Evolutionary conservation across 2,888 invertebrate species (phyloP).

Genomic region (Blastobasis lacticolella): DNA sequence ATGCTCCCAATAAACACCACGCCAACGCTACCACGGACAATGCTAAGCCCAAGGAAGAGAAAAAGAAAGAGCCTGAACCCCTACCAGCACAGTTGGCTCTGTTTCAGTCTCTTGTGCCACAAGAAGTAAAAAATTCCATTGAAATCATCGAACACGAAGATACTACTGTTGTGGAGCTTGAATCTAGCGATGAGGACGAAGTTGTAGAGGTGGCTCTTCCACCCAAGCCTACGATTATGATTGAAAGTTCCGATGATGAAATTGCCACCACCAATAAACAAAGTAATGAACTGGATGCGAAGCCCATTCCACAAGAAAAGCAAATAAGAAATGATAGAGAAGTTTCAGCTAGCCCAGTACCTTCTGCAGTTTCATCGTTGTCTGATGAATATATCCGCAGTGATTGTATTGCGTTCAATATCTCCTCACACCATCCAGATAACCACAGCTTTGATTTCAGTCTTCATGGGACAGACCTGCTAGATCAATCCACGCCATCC

Average conservation of each 20-base stretch:
- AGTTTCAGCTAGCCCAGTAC: conserved; percentile 57
- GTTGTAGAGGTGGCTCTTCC: conserved; percentile 63
- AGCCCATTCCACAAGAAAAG: conserved; percentile 14
- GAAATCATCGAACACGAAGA: conserved; percentile 45
- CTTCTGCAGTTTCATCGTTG: conserved; percentile 63
- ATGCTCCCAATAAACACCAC: conserved; percentile 12
- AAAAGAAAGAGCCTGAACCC: conserved; percentile 19
- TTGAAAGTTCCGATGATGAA: conserved; percentile 67
- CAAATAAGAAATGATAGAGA: conserved; percentile 31
- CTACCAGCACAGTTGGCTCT: conserved; percentile 38
- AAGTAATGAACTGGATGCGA: conserved; percentile 10
- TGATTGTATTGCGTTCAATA: conserved; percentile 66
- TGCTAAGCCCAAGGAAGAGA: conserved; percentile 42
- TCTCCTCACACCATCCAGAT: conserved; percentile 50
- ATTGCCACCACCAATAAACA: conserved; percentile 23
- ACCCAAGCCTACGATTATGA: conserved; percentile 62
- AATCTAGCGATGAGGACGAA: conserved; percentile 66
- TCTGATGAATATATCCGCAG: conserved; percentile 68
- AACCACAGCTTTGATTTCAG: conserved; percentile 64
- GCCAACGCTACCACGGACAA: conserved; percentile 15
- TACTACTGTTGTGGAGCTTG: conserved; percentile 35
- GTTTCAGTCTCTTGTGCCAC: conserved; percentile 44
- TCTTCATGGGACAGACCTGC: conserved; percentile 61
- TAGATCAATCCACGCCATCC: conserved; percentile 43
- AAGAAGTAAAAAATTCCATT: conserved; percentile 41